Evolutionary conservation across 2,113 vertebrate genomes (phyloP), one percentile per base, ranked within the genome.

Genomic region (Epinephelus fuscoguttatus): DNA sequence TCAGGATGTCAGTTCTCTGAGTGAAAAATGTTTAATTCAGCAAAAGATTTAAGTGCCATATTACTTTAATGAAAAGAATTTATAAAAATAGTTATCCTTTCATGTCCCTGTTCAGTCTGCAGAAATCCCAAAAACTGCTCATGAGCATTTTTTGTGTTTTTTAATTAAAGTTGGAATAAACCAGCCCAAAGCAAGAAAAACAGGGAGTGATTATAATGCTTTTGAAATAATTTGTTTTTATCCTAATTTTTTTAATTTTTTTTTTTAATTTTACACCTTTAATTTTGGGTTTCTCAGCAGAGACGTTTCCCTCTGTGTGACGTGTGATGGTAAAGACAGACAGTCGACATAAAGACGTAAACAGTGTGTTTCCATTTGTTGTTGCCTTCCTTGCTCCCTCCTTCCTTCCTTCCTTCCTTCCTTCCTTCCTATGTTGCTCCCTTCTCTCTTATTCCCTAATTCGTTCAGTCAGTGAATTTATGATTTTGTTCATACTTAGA

Each of bases 151-250:
- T 71, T 40, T 33, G 18, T n/a, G 18, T 50, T 61, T 84, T 70
- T 66, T 66, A 78, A 81, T 84, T 81, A 60, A 88, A 82, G 25
- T 63, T 15, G 23, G 64, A 77, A 70, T 66, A 37, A 75, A 63
- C 0, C 7, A 18, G 53, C 70, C 75, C 3, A 52, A 37, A 52
- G 82, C 69, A 19, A 78, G 8, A 30, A 14, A 42, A 8, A 27
- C 10, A 47, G 27, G 15, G 69, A 50, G 17, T 25, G 47, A 72
- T 19, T 14, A 10, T 4, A 59, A 10, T 23, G 6, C 62, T 60
- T 73, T 62, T 56, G 4, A 59, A 55, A 59, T 30, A 15, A 13
- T 47, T 45, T 4, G 8, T 60, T 75, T 67, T 45, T 14, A 37
- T 73, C n/a, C 21, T 17, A 27, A 27, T 42, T 8, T n/a, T n/a